Base-by-base conservation (phyloP, 2,113 vertebrate genomes). In the Centropus unirufus region DNA sequence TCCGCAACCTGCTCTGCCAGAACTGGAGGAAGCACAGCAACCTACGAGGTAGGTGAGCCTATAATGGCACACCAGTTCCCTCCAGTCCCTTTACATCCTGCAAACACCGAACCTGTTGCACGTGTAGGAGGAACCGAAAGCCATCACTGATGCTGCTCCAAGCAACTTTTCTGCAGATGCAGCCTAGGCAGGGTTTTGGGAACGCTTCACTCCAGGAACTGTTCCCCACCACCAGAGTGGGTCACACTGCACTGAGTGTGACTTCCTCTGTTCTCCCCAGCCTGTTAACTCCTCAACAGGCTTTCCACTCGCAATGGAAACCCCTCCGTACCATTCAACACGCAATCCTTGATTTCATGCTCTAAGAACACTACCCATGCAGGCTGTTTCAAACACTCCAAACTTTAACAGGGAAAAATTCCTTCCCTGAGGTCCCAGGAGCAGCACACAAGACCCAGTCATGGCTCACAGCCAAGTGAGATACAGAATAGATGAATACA, bases 131-230 rank as follows among this genome's bases (percentile, higher is more conserved):
- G 10, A 40, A 5, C 32, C 12, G 11, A 40, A 14, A 62, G 32
- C 1, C 1, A 57, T 22, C 49, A 44, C 21, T 40, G 5, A 13
- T 16, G 0, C 2, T 18, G 40, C 54, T 61, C 30, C 19, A 0
- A 59, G 51, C 12, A 24, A 14, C 17, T 63, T 18, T 57, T 66
- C 62, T 12, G 8, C 54, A 78, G 17, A 11, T n/a, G 49, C 74
- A 87, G 32, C 23, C 47, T 8, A 22, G 34, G 32, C 36, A 29
- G 12, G 22, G 51, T 10, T 83, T 44, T 44, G 73, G 57, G 39
- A 83, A 63, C 14, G 8, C 42, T 32, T 52, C 70, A 32, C 22
- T 70, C 47, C 74, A 75, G 84, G 30, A 70, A 49, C 34, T 14
- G 23, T 22, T 89, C 81, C 66, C 70, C 34, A 82, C 34, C 12